Base-by-base conservation (phyloP, 2,888 invertebrate species). In the Tortrix viridana region DNA sequence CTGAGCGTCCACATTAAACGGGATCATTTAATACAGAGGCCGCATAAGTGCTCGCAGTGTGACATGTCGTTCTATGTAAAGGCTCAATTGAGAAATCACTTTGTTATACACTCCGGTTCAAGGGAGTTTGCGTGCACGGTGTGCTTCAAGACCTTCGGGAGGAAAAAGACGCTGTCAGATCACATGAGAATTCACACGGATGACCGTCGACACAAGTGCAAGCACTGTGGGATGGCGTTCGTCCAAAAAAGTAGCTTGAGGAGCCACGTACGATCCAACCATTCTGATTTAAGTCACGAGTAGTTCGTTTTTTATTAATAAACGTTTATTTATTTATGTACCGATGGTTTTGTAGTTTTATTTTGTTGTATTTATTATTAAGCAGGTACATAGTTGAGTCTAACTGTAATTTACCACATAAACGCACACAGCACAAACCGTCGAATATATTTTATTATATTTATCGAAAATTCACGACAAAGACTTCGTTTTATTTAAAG, bases 61-160 rank as follows among this genome's bases (percentile, higher is more conserved):
- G 73, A 79, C 0, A 79, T 77, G 61, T 79, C 74, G 20, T 89
- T 88, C 65, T 85, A 79, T 65, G 69, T 76, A 0, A 81, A 79
- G 53, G 76, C 77, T 16, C 78, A 81, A 62, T 70, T 90, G 60
- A 79, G 76, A 19, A 77, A 77, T 20, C 91, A 91, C 65, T 75
- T 81, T 71, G 72, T 81, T 22, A 84, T 76, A 46, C 88, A 89
- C 63, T 81, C 82, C 0, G 82, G 79, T 0, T 71, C 75, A 5
- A 82, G 79, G 67, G 80, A 80, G 2, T 87, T 78, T 59, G 73
- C 79, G 53, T 89, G 89, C 63, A 73, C 76, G 16, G 65, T 83
- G 16, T 89, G 89, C 58, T 63, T 72, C 3, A 86, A 84, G 43
- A 55, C 70, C 2, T 80, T 73, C 52, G 69, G 67, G 0, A 65